Conservation (phyloP, 2,888 invertebrate species). For the Lasioglossum leucozonium region DNA sequence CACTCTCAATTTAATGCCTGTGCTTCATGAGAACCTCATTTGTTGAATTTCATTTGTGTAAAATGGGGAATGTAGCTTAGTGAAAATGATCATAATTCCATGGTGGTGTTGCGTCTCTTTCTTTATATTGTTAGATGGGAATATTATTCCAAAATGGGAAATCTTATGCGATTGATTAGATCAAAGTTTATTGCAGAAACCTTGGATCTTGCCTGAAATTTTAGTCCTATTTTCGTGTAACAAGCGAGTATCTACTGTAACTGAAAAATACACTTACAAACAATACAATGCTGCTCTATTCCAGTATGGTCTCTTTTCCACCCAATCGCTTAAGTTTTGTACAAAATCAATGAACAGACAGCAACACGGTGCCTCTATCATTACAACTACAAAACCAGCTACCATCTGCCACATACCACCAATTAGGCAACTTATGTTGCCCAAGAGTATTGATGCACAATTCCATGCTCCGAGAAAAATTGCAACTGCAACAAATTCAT, state of each 20-base stretch:
- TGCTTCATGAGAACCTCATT: neutral
- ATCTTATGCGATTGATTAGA: too few relatives aligned
- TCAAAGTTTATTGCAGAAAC: too few relatives aligned
- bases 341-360: constrained; percentile 98
- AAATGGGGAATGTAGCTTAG: too few relatives aligned
- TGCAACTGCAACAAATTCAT: constrained; percentile 88
- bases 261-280: constrained; percentile 87
- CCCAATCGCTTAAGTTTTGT: constrained; percentile 92
- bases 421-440: constrained; percentile 88
- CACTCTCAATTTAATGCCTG: neutral
- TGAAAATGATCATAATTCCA: too few relatives aligned
- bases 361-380: constrained; percentile 98
- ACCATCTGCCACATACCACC: constrained; percentile 95
- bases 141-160: too few relatives aligned
- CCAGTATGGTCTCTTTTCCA: constrained; percentile 94
- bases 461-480: constrained; percentile 93
- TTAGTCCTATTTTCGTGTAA: neutral
- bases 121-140: too few relatives aligned
- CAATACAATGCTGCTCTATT: constrained; percentile 94
- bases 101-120: too few relatives aligned
- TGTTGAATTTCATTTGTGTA: too few relatives aligned
- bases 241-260: neutral
- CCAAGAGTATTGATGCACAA: constrained; percentile 88
- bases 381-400: constrained; percentile 94
- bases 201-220: neutral